Evolutionary conservation across 2,113 vertebrate species (phyloP).

Genomic region (Heterochromis multidens): DNA sequence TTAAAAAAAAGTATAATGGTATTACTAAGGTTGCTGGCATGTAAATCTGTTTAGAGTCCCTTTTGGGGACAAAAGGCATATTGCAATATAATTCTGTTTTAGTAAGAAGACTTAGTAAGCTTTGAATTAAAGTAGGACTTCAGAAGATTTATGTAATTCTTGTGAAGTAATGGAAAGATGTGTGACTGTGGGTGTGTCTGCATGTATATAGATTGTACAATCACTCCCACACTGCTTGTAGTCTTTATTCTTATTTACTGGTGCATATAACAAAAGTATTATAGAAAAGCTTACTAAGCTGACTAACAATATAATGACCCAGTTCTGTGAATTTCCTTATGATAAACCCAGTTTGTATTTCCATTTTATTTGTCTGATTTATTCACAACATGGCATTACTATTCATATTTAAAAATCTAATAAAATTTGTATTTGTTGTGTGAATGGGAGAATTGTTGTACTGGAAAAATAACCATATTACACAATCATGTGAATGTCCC

Average conservation of each 20-base stretch:
- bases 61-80: not conserved
- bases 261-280: not conserved
- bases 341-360: conserved; percentile 3
- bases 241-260: not conserved
- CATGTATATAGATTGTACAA: not conserved
- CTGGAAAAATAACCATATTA: conserved; percentile 22
- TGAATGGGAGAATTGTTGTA: not conserved
- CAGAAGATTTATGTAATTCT: not conserved
- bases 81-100: not conserved
- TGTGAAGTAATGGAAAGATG: not conserved
- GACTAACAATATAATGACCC: not conserved
- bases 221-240: not conserved
- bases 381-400: not conserved
- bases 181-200: not conserved
- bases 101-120: not conserved
- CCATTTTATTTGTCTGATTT: conserved; percentile 29
- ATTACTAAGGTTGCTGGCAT: not conserved
- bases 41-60: not conserved
- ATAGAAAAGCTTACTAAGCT: not conserved
- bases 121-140: not conserved
- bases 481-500: not conserved
- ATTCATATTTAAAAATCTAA: not conserved
- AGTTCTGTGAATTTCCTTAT: not conserved
- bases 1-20: not conserved
- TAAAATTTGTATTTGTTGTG: conserved; percentile 1